These are phyloP conservation scores for Ifrita kowaldi DNA, from an alignment of 2,113 vertebrate genomes.

Conservation along the genomic window DNA sequence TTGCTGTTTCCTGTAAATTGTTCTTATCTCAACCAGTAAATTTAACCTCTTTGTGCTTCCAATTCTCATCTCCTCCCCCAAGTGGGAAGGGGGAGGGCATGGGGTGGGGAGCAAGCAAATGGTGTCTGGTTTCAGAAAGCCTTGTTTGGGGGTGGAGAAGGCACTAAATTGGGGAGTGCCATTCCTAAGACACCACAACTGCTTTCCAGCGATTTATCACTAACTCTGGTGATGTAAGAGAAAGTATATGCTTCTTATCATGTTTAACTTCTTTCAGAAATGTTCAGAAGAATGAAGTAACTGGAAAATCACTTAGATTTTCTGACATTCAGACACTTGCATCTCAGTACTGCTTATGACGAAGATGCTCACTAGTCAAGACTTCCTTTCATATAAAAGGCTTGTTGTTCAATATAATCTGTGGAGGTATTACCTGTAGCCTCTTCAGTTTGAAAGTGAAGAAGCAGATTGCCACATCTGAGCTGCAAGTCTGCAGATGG, in stretches of 20 bases:
- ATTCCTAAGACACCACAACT: not conserved
- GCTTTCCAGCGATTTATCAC: not conserved
- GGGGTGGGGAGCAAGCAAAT: not conserved
- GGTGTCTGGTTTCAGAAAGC: not conserved
- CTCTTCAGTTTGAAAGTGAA: not conserved
- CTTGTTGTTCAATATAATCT: not conserved
- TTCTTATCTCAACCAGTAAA: not conserved
- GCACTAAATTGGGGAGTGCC: not conserved
- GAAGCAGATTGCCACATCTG: not conserved
- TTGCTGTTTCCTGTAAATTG: not conserved
- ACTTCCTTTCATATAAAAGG: not conserved
- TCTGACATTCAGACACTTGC: not conserved
- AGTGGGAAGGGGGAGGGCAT: not conserved
- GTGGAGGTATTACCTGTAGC: not conserved
- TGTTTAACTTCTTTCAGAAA: not conserved
- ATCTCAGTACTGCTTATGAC: not conserved
- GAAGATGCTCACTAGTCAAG: not conserved
- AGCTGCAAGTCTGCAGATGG: not conserved
- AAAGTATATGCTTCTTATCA: not conserved
- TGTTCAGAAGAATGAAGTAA: not conserved
- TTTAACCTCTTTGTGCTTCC: not conserved
- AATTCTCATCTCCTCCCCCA: fast-evolving
- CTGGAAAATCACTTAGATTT: not conserved
- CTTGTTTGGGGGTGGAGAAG: not conserved
- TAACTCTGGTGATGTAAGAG: not conserved